Conservation (phyloP, 1,140 invertebrate species). For the Aphelinus certus region DNA sequence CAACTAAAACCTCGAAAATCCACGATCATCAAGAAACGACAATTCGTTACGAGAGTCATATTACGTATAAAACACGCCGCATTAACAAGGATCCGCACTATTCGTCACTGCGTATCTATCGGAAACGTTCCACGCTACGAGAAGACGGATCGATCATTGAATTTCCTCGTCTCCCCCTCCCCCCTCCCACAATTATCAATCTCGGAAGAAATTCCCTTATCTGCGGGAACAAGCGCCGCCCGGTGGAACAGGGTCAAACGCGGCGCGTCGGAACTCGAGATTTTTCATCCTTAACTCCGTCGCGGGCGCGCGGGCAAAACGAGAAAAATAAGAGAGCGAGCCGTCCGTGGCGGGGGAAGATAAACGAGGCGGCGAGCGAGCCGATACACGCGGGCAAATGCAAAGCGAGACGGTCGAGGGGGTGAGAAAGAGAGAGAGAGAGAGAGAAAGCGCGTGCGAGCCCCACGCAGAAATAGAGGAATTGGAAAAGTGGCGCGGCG, state of each 20-base stretch:
- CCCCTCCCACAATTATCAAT: not conserved
- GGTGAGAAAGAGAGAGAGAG: not conserved
- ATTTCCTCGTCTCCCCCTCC: not conserved
- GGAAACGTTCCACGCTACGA: not conserved
- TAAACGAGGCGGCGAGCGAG: slow-evolving; percentile 23
- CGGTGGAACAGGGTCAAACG: not conserved
- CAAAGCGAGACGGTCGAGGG: slow-evolving; percentile 22
- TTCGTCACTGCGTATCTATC: not conserved
- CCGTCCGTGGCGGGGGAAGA: slow-evolving; percentile 11
- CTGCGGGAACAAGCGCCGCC: not conserved
- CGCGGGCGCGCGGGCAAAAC: not conserved
- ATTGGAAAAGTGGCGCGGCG: slow-evolving; percentile 19
- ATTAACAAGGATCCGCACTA: not conserved
- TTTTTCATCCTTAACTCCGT: slow-evolving; percentile 18
- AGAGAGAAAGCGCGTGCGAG: slow-evolving; percentile 8
- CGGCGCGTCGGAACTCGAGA: not conserved
- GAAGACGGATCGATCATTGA: not conserved
- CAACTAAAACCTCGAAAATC: too few relatives aligned
- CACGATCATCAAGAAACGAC: too few relatives aligned
- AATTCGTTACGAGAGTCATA: too few relatives aligned
- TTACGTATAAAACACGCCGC: too few relatives aligned
- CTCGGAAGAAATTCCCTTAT: not conserved
- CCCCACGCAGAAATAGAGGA: slow-evolving; percentile 13
- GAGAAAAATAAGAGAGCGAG: too few relatives aligned
- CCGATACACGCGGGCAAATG: slow-evolving; percentile 8